Base-by-base conservation (phyloP, 2,888 invertebrate species). In the Liodrosophila aerea region DNA sequence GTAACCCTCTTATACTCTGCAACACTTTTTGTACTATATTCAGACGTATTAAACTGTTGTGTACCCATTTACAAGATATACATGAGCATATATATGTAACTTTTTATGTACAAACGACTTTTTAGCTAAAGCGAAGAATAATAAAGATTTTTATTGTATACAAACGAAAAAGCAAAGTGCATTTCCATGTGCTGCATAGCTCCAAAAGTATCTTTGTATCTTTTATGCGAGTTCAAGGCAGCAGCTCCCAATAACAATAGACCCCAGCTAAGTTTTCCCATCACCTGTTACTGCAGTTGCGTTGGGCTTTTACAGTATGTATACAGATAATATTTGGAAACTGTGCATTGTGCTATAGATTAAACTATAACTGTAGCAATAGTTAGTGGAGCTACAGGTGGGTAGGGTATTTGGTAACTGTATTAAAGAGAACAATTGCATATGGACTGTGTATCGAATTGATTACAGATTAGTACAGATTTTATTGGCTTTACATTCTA, bases 111-210 rank as follows among this genome's bases (percentile, higher is more conserved):
- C 82, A 84, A 73, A 84, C 57, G 65, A 78, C 64, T 75, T 73
- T 71, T 73, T 73, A 78, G 60, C 76, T 76, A 78, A 82, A 78
- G 47, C 51, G 56, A 75, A 44, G 50, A 76, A 69, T 60, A 78
- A 83, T 76, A 84, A 81, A 84, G 53, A 52, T 59, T 73, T 80
- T 77, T 74, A 77, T 66, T 84, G 70, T 78, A 76, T 73, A 84
- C 74, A 76, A 68, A 33, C 49, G n/a, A 31, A 47, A 56, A 39
- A 57, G 34, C 7, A 8, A 41, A n/a, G 11, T 50, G 65, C 64
- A 53, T 63, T 47, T 57, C 39, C 46, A 56, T 56, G n/a, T 50
- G 34, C 31, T n/a, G n/a, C n/a, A 30, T 11, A 29, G n/a, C 11
- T 13, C 3, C n/a, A n/a, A n/a, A n/a, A 8, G 2, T 29, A 18